Evolutionary conservation across 1,140 invertebrate species (phyloP), one percentile per base, ranked within the genome.

Genomic region (Drosophila kepulauana): DNA sequence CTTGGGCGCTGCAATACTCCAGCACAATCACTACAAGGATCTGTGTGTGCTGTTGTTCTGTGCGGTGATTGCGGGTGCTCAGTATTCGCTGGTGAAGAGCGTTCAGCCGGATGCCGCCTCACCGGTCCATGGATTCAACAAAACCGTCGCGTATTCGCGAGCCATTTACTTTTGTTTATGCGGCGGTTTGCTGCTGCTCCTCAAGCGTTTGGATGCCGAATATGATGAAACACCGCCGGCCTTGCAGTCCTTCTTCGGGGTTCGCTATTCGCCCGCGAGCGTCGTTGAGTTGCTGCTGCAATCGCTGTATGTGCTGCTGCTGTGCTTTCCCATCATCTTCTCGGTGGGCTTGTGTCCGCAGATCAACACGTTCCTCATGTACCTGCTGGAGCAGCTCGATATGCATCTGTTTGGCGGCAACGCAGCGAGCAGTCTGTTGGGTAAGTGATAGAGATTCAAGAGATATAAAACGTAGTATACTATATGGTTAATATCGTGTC

Each of bases 31-130:
- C 91, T 99, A 98, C 93, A 95, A 96, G 79, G 99, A 99, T 92
- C 95, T 99, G 41, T 97, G 96, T 79, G 96, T 98, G 4, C 98
- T 99, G 93, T 94, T 99, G 71, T 98, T 99, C 92, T 99, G 98
- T 93, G 98, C 99, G 80, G 97, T 99, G 20, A 98, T 99, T 49
- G 98, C 98, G 8, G 96, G 98, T 7, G 99, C 98, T 92, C 98
- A 99, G 92, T 99, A 99, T 93, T 99, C 98, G 1, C 93, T 99
- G 52, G 93, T 99, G 11, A 99, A 99, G 93, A 99, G 98, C 93
- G 99, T 99, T 3, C 99, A 99, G 91, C 99, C 99, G 1, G 99
- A 99, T 93, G 98, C 99, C 0, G 97, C 99, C 0, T 99, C 98
- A 3, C 99, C 99, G 0, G 98, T 98, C 11, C 99, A 99, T 93